phyloP scores from a whole-genome alignment of 2,797 vertebrate genomes.

The Pangasius sanitwongsei region DNA sequence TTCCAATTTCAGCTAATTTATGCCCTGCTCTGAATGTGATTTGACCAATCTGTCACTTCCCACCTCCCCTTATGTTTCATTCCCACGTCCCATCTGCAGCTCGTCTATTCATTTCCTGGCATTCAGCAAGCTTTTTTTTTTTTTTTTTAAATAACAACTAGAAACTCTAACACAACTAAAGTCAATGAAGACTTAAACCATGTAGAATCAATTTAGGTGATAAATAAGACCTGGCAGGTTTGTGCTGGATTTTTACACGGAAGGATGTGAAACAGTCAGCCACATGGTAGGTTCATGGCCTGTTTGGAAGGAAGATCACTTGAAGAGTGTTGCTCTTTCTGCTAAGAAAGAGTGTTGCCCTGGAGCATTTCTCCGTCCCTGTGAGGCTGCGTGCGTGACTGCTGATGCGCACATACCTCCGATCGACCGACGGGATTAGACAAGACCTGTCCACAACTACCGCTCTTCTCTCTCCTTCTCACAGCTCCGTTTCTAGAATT shows the following conservation, averaged over 20 bases:
- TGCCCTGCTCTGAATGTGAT: conserved; percentile 46
- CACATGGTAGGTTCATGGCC: background rate
- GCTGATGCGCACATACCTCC: background rate
- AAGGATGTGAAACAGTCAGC: background rate
- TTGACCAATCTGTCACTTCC: conserved; percentile 44
- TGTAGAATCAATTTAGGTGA: background rate
- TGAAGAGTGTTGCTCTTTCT: background rate
- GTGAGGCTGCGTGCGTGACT: background rate
- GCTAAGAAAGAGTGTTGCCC: background rate
- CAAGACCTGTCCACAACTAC: background rate
- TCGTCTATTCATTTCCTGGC: background rate
- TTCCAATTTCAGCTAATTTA: conserved; percentile 47
- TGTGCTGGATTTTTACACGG: background rate
- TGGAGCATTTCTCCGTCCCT: background rate
- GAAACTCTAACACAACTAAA: background rate
- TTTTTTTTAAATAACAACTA: background rate
- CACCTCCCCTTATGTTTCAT: conserved; percentile 47
- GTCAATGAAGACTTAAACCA: background rate
- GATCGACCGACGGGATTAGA: conserved; percentile 16
- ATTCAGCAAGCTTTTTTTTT: background rate
- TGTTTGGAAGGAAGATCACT: background rate
- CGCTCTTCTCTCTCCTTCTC: background rate
- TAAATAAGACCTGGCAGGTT: background rate
- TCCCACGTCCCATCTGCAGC: conserved; percentile 47
- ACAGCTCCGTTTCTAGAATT: background rate